Base-by-base conservation (phyloP, 2,113 vertebrate genomes). In the Colius striatus region DNA sequence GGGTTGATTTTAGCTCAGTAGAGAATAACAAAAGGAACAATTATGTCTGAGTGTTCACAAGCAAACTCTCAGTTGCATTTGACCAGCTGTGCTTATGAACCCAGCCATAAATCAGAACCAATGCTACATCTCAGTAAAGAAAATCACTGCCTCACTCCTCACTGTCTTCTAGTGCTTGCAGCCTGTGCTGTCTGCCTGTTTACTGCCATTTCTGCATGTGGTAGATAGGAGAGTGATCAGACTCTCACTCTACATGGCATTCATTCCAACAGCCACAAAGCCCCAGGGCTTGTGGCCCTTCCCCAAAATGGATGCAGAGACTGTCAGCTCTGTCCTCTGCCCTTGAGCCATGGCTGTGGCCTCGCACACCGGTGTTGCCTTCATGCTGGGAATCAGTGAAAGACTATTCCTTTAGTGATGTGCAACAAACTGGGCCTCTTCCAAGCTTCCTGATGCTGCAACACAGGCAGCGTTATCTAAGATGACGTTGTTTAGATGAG, bases 311-410 rank as follows among this genome's bases (percentile, higher is more conserved):
- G 1, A 4, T 0, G 0, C 27, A n/a, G 58, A 79, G 63, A 8
- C 34, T 9, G 13, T 15, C 32, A 58, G 13, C 48, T 70, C 72
- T 86, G 41, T 55, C 36, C 26, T 48, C 27, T 2, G 1, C n/a
- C n/a, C 25, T 43, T 0, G 2, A 2, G 7, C 57, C 11, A 4
- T 2, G 50, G 48, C 47, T 5, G 1, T 5, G 22, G 32, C 80
- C 51, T 65, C 10, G 2, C 15, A 5, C 1, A 2, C 43, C 0
- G 0, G 19, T 0, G 0, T 23, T 75, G 36, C 22, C 29, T 30
- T 34, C 1, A 0, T 18, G 10, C 58, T 18, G 50, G 62, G 51
- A 22, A 27, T 13, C 45, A 50, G 68, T 2, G 29, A 61, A 54
- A 83, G 92, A 66, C 21, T 26, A 3, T 41, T 87, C 30, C 41